phyloP scores from a whole-genome alignment of 2,888 invertebrate genomes.

The Noctua fimbriata region DNA sequence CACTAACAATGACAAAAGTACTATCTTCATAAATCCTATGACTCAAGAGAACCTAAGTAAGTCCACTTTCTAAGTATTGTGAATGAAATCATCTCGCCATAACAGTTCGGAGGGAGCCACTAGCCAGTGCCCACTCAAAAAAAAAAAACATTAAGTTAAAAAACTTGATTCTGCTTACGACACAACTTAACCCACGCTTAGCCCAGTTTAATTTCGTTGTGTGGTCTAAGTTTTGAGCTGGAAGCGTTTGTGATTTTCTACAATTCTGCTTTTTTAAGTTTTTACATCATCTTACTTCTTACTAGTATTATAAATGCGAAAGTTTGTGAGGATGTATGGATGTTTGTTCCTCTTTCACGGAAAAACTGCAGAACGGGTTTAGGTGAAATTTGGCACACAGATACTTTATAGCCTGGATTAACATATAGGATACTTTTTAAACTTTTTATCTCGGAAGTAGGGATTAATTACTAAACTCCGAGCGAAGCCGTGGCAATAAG shows the following conservation, averaged over 20 bases:
- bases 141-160: constrained; percentile 76
- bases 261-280: neutral
- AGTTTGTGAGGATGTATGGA: too few species aligned
- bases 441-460: too few species aligned
- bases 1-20: neutral
- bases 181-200: constrained; percentile 82
- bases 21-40: neutral
- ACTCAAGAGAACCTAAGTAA: neutral
- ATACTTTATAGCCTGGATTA: too few species aligned
- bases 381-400: too few species aligned
- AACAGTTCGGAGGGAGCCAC: constrained; percentile 63
- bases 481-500: too few species aligned
- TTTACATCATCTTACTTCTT: neutral
- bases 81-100: constrained; percentile 67
- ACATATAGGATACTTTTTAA: too few species aligned
- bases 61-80: constrained; percentile 60
- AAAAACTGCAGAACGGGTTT: too few species aligned
- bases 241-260: constrained; percentile 26
- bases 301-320: too few species aligned
- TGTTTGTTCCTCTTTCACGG: too few species aligned
- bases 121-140: constrained; percentile 76
- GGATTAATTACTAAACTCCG: too few species aligned
- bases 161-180: constrained; percentile 81
- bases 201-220: constrained; percentile 73
- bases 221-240: constrained; percentile 68